Evolutionary conservation across 1,140 invertebrate species (phyloP).

Genomic region (Sinonovacula constricta): DNA sequence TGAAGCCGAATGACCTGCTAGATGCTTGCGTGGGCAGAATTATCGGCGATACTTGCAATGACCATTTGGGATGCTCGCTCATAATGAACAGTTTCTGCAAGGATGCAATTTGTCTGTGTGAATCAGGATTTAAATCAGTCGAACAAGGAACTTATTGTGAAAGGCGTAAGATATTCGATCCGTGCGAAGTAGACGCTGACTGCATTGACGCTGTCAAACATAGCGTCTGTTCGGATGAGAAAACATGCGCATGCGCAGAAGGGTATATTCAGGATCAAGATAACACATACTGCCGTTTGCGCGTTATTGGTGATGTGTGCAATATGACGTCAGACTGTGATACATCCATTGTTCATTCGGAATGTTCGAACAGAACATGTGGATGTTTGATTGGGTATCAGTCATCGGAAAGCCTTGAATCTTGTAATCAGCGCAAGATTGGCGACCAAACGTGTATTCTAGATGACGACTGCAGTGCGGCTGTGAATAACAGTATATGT

Average conservation of each 20-base stretch:
- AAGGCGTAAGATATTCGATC: conserved; percentile 51
- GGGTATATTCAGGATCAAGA: conserved; percentile 28
- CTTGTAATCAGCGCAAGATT: conserved; percentile 30
- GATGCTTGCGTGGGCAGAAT: conserved; percentile 19
- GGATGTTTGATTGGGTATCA: conserved; percentile 15
- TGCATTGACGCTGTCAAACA: conserved; percentile 50
- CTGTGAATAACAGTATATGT: conserved; percentile 54
- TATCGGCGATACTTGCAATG: conserved; percentile 37
- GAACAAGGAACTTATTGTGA: conserved; percentile 33
- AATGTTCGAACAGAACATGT: conserved; percentile 21
- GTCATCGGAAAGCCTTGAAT: background rate
- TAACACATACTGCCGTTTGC: conserved; percentile 28
- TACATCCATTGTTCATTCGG: conserved; percentile 3
- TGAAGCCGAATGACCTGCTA: background rate
- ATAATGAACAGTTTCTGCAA: conserved; percentile 50
- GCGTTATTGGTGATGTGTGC: conserved; percentile 52
- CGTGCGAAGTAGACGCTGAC: conserved; percentile 41
- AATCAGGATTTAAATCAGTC: conserved; percentile 42
- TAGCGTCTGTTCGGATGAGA: conserved; percentile 46
- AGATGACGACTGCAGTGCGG: conserved; percentile 57
- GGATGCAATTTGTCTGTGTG: conserved; percentile 51
- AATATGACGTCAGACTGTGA: conserved; percentile 14
- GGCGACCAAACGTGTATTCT: conserved; percentile 31
- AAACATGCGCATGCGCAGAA: conserved; percentile 42
- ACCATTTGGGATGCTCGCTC: conserved; percentile 49